phyloP scores from a whole-genome alignment of 64 coral and sea anemone genomes.

The Catalaphyllia jardinei region DNA sequence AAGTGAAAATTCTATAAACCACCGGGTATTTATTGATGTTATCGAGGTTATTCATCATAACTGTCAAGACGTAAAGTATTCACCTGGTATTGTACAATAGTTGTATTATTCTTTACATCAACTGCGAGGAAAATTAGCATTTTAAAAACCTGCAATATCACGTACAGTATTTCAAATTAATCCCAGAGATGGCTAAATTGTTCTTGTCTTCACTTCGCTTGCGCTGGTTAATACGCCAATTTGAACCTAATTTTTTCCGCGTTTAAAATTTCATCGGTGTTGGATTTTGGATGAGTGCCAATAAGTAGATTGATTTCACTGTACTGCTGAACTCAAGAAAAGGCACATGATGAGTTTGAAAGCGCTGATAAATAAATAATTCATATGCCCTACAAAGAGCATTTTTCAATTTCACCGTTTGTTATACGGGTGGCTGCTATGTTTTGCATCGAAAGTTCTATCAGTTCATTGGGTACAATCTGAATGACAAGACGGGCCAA shows the following conservation, averaged over 20 bases:
- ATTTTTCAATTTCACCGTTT: background rate
- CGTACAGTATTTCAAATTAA: background rate
- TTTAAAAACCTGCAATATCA: conserved; percentile 2
- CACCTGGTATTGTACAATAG: background rate
- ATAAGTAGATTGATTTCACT: background rate
- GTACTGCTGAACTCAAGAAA: background rate
- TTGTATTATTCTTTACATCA: background rate
- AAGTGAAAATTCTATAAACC: background rate
- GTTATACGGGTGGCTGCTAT: background rate
- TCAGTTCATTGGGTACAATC: background rate
- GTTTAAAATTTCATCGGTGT: background rate
- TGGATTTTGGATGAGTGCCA: too few species aligned
- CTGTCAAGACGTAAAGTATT: background rate
- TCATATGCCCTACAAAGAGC: background rate
- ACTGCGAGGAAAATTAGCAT: conserved; percentile 29
- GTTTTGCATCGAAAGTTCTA: background rate
- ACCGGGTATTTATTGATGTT: background rate
- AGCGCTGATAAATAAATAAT: conserved; percentile 37
- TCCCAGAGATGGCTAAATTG: background rate
- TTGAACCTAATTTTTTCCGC: background rate
- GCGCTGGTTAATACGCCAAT: background rate
- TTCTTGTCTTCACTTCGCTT: background rate
- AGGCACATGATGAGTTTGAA: background rate
- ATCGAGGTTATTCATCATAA: background rate
- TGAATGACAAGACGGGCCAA: background rate